Base-by-base conservation (phyloP, 2,888 invertebrate species). In the Hecatera dysodea region DNA sequence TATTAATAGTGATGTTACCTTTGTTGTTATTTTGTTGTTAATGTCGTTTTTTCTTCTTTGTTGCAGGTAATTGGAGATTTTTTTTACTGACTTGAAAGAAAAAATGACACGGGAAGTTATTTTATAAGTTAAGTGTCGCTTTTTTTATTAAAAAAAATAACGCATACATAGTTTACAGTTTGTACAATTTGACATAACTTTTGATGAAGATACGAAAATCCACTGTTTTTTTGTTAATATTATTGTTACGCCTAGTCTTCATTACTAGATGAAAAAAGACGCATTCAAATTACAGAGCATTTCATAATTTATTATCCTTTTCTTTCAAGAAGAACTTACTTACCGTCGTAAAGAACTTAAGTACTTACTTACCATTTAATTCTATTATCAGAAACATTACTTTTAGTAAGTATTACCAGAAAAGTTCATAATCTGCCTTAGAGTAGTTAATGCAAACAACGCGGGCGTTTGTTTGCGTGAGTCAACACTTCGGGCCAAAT, bases 401-500 rank as follows among this genome's bases (percentile, higher is more conserved):
- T 69, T 69, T 61, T 46, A 60, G 64, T 39, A 36, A 44, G 19
- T 15, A 53, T 6, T 60, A 17, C 39, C 42, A 1, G 24, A 56
- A 57, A 48, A 27, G 36, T 17, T 64, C 55, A 67, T 68, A 72
- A 67, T 50, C 50, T 61, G 15, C 11, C n/a, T 46, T 53, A 5
- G 27, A 46, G 12, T 42, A 36, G 27, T 55, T 57, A 24, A 57
- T 46, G 46, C 9, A 39, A 53, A 60, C 63, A 74, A 46, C 33
- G 60, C 42, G 27, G 27, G 27, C 9, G 44, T 63, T n/a, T 68
- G 67, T 80, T 81, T 70, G 55, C 61, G 19, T 22, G 29, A 52
- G 48, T 65, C 66, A 80, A 82, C 82, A 81, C 70, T 75, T 82
- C 53, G 70, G 62, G 66, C 15, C 67, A 56, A 78, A 79, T 72